Evolutionary conservation across 2,113 vertebrate species (phyloP).

Genomic region (Casuarius casuarius): DNA sequence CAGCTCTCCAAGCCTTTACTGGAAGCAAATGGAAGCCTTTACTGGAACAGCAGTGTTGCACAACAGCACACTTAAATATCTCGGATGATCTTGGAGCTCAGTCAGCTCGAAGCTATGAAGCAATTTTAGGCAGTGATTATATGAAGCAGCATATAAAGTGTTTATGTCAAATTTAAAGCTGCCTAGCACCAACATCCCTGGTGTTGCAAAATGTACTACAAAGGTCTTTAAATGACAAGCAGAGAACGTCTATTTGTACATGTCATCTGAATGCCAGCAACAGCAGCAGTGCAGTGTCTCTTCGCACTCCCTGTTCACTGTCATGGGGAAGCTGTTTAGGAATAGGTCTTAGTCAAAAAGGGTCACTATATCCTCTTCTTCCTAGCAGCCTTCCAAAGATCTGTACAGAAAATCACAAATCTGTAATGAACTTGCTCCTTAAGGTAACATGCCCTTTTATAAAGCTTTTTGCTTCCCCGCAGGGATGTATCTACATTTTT

Average conservation of each 20-base stretch:
- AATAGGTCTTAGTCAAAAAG: not conserved
- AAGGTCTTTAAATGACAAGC: not conserved
- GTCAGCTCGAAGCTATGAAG: constrained; percentile 24
- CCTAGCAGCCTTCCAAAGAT: not conserved
- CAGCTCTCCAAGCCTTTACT: not conserved
- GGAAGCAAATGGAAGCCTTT: not conserved
- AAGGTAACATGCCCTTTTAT: not conserved
- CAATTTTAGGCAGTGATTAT: constrained; percentile 18
- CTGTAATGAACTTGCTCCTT: not conserved
- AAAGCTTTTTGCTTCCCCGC: not conserved
- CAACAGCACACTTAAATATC: not conserved
- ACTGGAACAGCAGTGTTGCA: not conserved
- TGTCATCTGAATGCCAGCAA: not conserved
- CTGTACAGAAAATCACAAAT: not conserved
- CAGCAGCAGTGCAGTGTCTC: not conserved
- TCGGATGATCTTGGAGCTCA: constrained; percentile 10
- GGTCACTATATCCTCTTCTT: not conserved
- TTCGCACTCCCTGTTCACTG: not conserved
- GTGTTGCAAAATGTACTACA: not conserved
- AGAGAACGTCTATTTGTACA: not conserved
- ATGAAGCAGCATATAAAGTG: not conserved
- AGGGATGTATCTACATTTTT: not conserved
- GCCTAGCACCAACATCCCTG: not conserved
- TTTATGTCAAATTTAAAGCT: not conserved
- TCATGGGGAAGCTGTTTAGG: not conserved